A percentile compares a stretch with the other conserved stretches of the same genome.
Evolutionary conservation across 2,113 vertebrate species (phyloP).

Genomic region (Herpailurus yagouaroundi): DNA sequence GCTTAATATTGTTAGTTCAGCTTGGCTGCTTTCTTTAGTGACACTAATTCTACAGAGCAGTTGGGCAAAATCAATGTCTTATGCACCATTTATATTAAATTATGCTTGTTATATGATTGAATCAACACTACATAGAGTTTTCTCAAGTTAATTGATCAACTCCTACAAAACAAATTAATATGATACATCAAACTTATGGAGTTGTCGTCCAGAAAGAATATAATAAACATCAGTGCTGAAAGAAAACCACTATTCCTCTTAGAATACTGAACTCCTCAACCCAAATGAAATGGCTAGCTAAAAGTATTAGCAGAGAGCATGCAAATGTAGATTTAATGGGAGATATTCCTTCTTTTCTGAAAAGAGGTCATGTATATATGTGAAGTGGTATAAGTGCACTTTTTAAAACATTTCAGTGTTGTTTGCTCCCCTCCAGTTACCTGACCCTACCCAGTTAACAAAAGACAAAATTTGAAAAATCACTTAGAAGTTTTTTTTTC

Average conservation of each 20-base stretch:
- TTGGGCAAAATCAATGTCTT: conserved; percentile 87
- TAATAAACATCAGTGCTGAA: conserved; percentile 67
- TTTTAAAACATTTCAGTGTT: not conserved
- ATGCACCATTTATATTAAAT: conserved; percentile 86
- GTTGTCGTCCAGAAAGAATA: conserved; percentile 56
- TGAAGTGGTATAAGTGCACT: not conserved
- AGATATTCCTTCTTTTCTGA: not conserved
- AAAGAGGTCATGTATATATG: not conserved
- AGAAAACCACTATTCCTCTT: not conserved
- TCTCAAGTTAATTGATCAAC: conserved; percentile 87
- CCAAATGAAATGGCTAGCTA: not conserved
- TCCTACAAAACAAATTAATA: conserved; percentile 84
- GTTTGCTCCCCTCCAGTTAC: not conserved
- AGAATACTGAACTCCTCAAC: conserved; percentile 41
- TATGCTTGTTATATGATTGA: conserved; percentile 86
- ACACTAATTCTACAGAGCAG: conserved; percentile 84
- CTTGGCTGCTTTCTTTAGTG: conserved; percentile 84
- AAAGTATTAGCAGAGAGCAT: conserved; percentile 30
- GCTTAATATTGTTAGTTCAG: conserved; percentile 86
- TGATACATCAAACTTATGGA: conserved; percentile 81
- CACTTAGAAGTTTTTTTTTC: not conserved
- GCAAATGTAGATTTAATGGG: conserved; percentile 19
- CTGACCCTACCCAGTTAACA: not conserved
- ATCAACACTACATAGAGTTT: conserved; percentile 84
- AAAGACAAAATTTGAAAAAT: not conserved